phyloP scores from a whole-genome alignment of 2,888 invertebrate species.

The Agrilus mali region DNA sequence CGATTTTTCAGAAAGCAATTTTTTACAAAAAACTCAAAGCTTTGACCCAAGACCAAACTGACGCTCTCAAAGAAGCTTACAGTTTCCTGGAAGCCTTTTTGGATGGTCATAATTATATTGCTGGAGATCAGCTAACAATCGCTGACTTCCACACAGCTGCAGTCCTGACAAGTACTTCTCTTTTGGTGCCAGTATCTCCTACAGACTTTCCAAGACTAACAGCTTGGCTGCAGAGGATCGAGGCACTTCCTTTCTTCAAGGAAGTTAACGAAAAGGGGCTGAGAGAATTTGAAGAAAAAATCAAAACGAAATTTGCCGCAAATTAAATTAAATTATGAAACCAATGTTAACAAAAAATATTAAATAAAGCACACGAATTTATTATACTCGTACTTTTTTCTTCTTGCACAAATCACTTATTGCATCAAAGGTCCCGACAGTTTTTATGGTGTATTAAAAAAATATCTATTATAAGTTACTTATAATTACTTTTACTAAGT shows the following conservation, averaged over 20 bases:
- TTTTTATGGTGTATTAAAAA: no score
- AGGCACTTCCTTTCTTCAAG: slow-evolving; percentile 17
- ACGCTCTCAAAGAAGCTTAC: slow-evolving; percentile 28
- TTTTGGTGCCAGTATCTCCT: slow-evolving; percentile 21
- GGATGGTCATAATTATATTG: slow-evolving; percentile 35
- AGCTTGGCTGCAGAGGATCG: slow-evolving; percentile 22
- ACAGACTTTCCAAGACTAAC: slow-evolving; percentile 13
- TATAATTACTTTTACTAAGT: no score
- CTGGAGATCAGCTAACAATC: slow-evolving; percentile 38
- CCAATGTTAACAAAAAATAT: no score
- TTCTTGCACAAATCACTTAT: no score
- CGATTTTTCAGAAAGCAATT: slow-evolving; percentile 31
- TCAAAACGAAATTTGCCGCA: slow-evolving; percentile 13
- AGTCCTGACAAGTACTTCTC: slow-evolving; percentile 21
- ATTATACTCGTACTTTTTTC: no score
- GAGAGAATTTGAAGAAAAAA: no score
- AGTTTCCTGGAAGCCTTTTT: slow-evolving; percentile 37
- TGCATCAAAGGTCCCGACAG: no score
- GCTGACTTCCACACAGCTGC: slow-evolving; percentile 39
- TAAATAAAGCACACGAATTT: no score
- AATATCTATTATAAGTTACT: no score
- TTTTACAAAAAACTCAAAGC: background rate
- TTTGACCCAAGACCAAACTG: slow-evolving; percentile 4
- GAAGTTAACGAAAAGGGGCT: slow-evolving; percentile 1
- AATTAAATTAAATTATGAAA: no score